These are phyloP conservation scores for Graptemys geographica DNA, from an alignment of 2,797 vertebrate species.

Conservation along the genomic window DNA sequence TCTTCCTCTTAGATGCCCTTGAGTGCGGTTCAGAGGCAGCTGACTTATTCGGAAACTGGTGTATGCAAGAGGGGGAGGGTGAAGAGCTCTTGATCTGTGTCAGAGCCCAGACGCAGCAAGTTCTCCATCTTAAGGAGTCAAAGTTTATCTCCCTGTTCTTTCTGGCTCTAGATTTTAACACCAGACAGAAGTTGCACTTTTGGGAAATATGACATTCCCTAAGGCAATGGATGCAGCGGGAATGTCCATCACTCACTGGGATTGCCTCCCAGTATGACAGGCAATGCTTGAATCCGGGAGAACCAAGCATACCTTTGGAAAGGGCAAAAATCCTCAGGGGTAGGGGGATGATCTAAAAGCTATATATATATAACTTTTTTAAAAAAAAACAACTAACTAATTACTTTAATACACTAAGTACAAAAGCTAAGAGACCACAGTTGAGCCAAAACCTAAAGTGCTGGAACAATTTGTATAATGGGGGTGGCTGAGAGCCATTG, in stretches of 20 bases:
- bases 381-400: too few species aligned
- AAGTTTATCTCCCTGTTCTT: neutral
- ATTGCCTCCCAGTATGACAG: neutral
- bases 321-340: neutral
- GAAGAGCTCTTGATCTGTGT: too few species aligned
- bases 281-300: neutral
- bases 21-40: too few species aligned
- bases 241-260: neutral
- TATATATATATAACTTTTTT: too few species aligned
- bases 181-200: neutral
- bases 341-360: neutral
- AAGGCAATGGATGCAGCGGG: neutral
- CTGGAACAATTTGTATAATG: too few species aligned
- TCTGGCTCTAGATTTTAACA: neutral
- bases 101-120: neutral
- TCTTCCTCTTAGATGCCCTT: too few species aligned
- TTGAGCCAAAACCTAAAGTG: neutral
- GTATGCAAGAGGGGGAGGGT: too few species aligned
- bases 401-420: too few species aligned
- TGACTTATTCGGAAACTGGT: too few species aligned
- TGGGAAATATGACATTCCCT: neutral
- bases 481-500: too few species aligned
- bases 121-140: neutral
- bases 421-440: neutral
- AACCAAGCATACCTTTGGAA: neutral